Base-by-base conservation (phyloP, 2,113 vertebrate species). In the Tragelaphus scriptus region DNA sequence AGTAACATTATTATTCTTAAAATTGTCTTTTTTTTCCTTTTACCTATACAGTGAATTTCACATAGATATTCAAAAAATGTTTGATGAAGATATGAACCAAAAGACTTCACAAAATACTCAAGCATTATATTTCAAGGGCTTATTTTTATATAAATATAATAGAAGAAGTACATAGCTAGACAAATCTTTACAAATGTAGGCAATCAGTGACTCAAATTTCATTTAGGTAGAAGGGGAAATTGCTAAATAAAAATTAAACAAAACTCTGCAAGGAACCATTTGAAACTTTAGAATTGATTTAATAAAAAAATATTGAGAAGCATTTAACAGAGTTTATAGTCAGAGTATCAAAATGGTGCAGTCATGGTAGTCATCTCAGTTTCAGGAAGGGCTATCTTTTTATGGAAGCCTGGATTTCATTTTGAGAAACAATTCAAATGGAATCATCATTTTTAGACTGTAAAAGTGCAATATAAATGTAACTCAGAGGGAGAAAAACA, bases 241-340 rank as follows among this genome's bases (percentile, higher is more conserved):
- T 81, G 55, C 32, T 68, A 94, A 88, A 95, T 55, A 95, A 95
- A 92, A 85, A 75, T 53, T 36, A 81, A 71, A 93, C 44, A 44
- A 44, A 44, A 44, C 44, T 44, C 44, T 44, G 44, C 44, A 44
- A 44, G 44, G 44, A 5, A 44, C 44, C 44, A 44, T 44, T 44
- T 44, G 44, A 44, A 44, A 44, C 40, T 44, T 44, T 44, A 44
- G 40, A 44, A 44, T 44, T 44, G 40, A 44, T 44, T 5, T 44
- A 44, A 44, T 44, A 5, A 44, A 44, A 44, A 44, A 2, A 47
- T 51, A 77, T 28, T 68, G 61, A 88, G 68, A 94, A 85, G 6
- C 2, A 65, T 71, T 84, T 89, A 68, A 26, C 40, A 51, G 28
- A 88, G 40, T 0, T 97, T 63, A 53, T 25, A 2, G 32, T 7